phyloP scores from a whole-genome alignment of 1,140 invertebrate species.

The Zaprionus ornatus region DNA sequence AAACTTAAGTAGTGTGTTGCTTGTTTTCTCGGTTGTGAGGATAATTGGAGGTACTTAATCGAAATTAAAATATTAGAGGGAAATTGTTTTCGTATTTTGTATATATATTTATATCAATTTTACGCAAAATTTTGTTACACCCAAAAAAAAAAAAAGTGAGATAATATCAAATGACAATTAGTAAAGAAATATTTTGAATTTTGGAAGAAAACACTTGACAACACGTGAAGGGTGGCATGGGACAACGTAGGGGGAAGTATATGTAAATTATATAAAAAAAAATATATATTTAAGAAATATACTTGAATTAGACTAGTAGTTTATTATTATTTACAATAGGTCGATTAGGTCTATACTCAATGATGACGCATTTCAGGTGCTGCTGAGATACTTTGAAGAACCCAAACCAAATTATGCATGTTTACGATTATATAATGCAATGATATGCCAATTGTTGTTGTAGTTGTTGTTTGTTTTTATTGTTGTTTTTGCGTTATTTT shows the following conservation, averaged over 20 bases:
- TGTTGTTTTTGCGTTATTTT: background rate
- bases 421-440: slow-evolving; percentile 48
- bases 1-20: slow-evolving; percentile 41
- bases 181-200: slow-evolving; percentile 33
- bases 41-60: slow-evolving; percentile 16
- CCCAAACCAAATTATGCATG: slow-evolving; percentile 77
- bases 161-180: slow-evolving; percentile 23
- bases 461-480: slow-evolving; percentile 34
- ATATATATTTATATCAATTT: slow-evolving; percentile 29
- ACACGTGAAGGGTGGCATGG: slow-evolving; percentile 27
- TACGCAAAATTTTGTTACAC: slow-evolving; percentile 78
- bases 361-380: slow-evolving; percentile 42
- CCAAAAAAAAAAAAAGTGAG: slow-evolving; percentile 54
- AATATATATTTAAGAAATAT: slow-evolving; percentile 32
- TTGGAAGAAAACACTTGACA: slow-evolving; percentile 41
- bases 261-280: slow-evolving; percentile 29
- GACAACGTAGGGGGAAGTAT: background rate
- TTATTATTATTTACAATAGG: slow-evolving; percentile 65
- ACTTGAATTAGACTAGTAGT: slow-evolving; percentile 24
- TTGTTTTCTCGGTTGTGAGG: background rate
- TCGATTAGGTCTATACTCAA: slow-evolving; percentile 38
- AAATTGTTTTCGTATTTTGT: background rate
- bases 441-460: slow-evolving; percentile 50
- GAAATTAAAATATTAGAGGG: slow-evolving; percentile 23
- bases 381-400: slow-evolving; percentile 48